Evolutionary conservation across 2,113 vertebrate species (phyloP).

Genomic region (Amazona vittata): DNA sequence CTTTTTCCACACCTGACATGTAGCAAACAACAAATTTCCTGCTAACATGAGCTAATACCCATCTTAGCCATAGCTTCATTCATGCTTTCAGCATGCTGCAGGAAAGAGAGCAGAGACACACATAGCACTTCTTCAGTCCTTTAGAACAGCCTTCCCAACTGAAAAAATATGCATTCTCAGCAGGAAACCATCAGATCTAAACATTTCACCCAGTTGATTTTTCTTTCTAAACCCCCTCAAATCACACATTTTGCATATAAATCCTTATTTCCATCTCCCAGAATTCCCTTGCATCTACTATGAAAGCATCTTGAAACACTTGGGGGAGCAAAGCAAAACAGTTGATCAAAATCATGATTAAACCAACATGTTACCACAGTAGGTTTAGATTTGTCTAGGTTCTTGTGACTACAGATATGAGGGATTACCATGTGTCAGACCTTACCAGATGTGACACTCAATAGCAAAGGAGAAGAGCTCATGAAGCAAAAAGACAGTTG

Average conservation of each 20-base stretch:
- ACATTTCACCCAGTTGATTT: neutral
- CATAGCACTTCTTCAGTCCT: neutral
- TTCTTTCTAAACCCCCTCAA: neutral
- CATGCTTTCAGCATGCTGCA: neutral
- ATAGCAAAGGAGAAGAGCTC: neutral
- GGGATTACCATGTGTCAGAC: neutral
- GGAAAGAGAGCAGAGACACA: neutral
- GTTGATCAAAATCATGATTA: neutral
- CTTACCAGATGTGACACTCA: neutral
- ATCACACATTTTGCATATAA: neutral
- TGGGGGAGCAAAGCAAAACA: neutral
- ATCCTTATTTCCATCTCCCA: neutral
- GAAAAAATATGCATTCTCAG: neutral
- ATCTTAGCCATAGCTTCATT: neutral
- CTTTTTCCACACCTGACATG: neutral
- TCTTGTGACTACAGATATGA: neutral
- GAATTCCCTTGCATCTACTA: neutral
- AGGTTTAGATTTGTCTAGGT: neutral
- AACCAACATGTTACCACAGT: neutral
- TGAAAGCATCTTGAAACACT: neutral
- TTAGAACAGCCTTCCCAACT: neutral
- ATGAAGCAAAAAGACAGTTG: neutral
- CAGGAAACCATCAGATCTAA: neutral
- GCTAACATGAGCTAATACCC: neutral
- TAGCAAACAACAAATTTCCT: neutral